Conservation (phyloP, 2,888 invertebrate species). For the Calephelis perditalis region DNA sequence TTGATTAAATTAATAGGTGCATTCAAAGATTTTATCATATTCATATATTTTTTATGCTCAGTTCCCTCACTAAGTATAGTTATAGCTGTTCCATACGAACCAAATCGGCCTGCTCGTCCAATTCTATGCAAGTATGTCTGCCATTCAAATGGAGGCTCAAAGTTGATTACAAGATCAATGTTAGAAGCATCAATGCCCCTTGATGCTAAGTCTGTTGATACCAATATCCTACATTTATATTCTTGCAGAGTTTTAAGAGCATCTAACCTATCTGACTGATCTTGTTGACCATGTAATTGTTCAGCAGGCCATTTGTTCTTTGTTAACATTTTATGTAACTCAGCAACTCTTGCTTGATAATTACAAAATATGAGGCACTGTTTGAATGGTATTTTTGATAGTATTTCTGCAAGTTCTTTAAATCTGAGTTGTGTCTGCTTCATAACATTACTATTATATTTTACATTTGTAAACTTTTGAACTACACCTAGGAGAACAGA, state of each 20-base stretch:
- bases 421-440: constrained; percentile 83
- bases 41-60: constrained; percentile 79
- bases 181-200: constrained; percentile 96
- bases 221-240: constrained; percentile 89
- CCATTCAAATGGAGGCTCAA: constrained; percentile 89
- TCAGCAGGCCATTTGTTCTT: constrained; percentile 87
- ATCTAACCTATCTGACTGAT: constrained; percentile 86
- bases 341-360: constrained; percentile 90
- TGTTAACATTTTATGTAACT: constrained; percentile 84
- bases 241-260: constrained; percentile 87
- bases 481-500: constrained; percentile 86
- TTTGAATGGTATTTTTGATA: constrained; percentile 86
- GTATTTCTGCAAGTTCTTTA: constrained; percentile 80
- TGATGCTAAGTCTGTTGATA: constrained; percentile 94
- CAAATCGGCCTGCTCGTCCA: constrained; percentile 96
- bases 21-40: constrained; percentile 77
- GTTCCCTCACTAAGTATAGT: constrained; percentile 83
- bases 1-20: constrained; percentile 45
- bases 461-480: constrained; percentile 85
- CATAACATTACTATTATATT: constrained; percentile 79
- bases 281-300: constrained; percentile 87
- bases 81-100: constrained; percentile 89
- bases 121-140: constrained; percentile 96
- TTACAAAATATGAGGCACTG: constrained; percentile 96
- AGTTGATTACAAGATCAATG: constrained; percentile 95